phyloP scores from a whole-genome alignment of 2,888 invertebrate species.

The Drosophila parthenogenetica region DNA sequence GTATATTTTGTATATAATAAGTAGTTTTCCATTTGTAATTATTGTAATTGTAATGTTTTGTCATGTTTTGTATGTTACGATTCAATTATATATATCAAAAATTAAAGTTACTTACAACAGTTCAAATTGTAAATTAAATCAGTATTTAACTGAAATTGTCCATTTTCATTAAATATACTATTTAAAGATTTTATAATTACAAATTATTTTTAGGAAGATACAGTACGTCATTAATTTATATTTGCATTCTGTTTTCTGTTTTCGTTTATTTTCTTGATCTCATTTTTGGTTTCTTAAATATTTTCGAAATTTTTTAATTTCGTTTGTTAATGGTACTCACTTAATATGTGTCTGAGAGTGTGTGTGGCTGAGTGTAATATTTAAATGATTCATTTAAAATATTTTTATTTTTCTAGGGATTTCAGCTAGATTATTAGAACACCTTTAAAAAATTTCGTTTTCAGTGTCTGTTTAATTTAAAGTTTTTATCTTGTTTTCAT shows the following conservation, averaged over 20 bases:
- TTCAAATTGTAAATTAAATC: conserved; percentile 50
- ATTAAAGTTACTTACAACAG: conserved; percentile 56
- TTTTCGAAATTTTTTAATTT: too few relatives aligned
- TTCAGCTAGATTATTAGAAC: conserved; percentile 76
- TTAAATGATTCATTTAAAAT: conserved; percentile 49
- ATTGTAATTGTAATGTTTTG: conserved; percentile 58
- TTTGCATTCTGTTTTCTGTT: conserved; percentile 12
- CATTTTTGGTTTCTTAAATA: background rate
- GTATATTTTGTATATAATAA: conserved; percentile 68
- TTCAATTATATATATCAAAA: conserved; percentile 50
- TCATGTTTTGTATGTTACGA: conserved; percentile 38
- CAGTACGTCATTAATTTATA: conserved; percentile 50
- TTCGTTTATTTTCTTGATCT: conserved; percentile 3
- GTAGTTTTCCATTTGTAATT: conserved; percentile 57
- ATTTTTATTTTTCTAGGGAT: conserved; percentile 70
- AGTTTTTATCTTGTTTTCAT: conserved; percentile 35
- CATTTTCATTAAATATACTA: conserved; percentile 35
- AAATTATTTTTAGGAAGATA: conserved; percentile 72
- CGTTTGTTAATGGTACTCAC: conserved; percentile 15
- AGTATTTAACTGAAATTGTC: conserved; percentile 27
- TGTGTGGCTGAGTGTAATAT: conserved; percentile 30
- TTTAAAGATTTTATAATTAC: conserved; percentile 46
- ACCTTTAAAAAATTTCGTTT: conserved; percentile 69
- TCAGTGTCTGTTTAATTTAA: conserved; percentile 42
- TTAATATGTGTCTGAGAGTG: conserved; percentile 20